Percentiles rank a stretch among this genome's conserved stretches.
phyloP scores from a whole-genome alignment of 2,888 invertebrate species.

The Zele albiditarsus region DNA sequence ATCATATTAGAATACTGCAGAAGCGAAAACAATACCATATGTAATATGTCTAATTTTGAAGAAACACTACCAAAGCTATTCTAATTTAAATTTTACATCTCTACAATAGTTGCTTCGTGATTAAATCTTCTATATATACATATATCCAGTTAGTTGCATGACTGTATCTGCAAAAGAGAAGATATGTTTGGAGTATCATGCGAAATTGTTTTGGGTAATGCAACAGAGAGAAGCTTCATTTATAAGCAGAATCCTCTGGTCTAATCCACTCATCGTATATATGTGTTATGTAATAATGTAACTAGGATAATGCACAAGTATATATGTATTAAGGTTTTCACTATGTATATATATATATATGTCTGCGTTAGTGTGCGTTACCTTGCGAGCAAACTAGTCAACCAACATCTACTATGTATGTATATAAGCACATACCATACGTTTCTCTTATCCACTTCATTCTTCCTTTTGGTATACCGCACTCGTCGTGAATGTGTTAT shows the following conservation, averaged over 20 bases:
- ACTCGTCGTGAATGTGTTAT: slow-evolving; percentile 9
- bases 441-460: slow-evolving; percentile 3
- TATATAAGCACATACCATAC: neutral
- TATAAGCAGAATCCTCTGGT: slow-evolving; percentile 45
- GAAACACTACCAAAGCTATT: neutral
- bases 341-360: neutral
- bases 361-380: neutral
- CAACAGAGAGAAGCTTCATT: slow-evolving; percentile 45
- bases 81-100: too few species aligned
- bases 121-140: too few species aligned
- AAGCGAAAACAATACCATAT: too few species aligned
- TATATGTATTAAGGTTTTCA: neutral
- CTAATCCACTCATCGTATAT: slow-evolving; percentile 49
- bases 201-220: neutral
- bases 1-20: too few species aligned
- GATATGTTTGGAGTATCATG: neutral
- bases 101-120: too few species aligned
- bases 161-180: neutral
- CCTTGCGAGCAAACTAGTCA: neutral
- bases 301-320: slow-evolving; percentile 30
- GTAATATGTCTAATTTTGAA: neutral
- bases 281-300: slow-evolving; percentile 48
- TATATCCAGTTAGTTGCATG: neutral
- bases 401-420: neutral
- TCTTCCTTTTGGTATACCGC: slow-evolving; percentile 4